phyloP scores from a whole-genome alignment of 2,113 vertebrate genomes.

The Antigone vipio region DNA sequence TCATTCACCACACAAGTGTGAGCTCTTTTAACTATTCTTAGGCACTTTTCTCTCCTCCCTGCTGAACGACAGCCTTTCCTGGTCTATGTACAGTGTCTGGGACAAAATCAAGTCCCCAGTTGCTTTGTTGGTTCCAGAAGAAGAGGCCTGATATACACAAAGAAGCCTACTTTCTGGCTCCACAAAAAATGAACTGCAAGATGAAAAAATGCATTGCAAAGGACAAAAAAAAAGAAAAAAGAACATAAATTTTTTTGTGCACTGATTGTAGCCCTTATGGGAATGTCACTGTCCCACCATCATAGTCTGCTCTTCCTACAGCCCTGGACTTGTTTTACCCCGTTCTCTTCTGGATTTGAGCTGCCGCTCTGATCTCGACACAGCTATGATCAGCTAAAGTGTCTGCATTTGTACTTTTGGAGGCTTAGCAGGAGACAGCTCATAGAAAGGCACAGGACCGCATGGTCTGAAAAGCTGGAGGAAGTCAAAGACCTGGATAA shows the following conservation, averaged over 20 bases:
- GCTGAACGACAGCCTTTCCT: neutral
- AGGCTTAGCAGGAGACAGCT: neutral
- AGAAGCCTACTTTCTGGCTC: neutral
- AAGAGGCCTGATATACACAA: neutral
- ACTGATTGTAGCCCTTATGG: neutral
- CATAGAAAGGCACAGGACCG: neutral
- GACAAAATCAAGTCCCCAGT: neutral
- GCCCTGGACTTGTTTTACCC: neutral
- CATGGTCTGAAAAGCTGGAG: neutral
- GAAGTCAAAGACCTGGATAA: neutral
- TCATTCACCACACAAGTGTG: neutral
- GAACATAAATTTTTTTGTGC: neutral
- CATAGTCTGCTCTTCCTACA: neutral
- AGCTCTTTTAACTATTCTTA: neutral
- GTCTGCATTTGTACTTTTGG: neutral
- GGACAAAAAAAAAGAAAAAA: neutral
- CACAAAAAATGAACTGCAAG: neutral
- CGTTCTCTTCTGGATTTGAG: fast-evolving
- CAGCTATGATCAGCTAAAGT: neutral
- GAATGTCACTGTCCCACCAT: neutral
- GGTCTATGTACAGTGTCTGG: neutral
- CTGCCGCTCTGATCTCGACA: neutral
- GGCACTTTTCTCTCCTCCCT: neutral
- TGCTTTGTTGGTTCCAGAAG: neutral
- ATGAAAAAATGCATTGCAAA: neutral